Base-by-base conservation (phyloP, 2,797 vertebrate genomes). In the Anableps anableps region DNA sequence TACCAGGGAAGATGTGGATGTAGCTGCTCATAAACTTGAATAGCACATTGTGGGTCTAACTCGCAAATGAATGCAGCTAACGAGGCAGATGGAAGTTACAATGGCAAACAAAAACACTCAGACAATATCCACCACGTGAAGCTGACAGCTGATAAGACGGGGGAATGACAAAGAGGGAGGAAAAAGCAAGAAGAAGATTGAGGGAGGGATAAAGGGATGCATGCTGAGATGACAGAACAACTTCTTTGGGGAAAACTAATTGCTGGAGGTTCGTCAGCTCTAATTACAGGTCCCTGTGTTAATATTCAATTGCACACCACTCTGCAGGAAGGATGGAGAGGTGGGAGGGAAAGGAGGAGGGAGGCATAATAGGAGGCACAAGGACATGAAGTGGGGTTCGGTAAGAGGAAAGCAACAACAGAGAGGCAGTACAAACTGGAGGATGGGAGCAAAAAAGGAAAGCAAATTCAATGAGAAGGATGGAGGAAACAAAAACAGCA, bases 231-330 rank as follows among this genome's bases (percentile, higher is more conserved):
- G 94, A 92, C 92, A 90, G 89, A 93, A 93, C 83, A 89, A 91
- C 88, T 92, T 92, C 92, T 93, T 92, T 80, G 92, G 92, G 92
- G 88, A 85, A 87, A 92, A 91, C 88, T 93, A 95, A 95, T 95
- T 94, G 94, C 91, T 89, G 89, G 90, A 93, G 92, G 91, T 93
- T 94, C 80, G 91, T 95, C 93, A 94, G 92, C 92, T 77, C 87
- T 95, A 94, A 95, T 95, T 95, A 93, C 93, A 94, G 93, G 92
- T 93, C 92, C 92, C 90, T 86, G 86, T 92, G 93, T 94, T 95
- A 93, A 95, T 93, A 92, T 93, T 94, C 93, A 86, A 92, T 86
- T 94, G 92, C 89, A 78, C 85, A 92, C 85, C 87, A 86, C 85
- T 91, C 88, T 89, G 80, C 90, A 80, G 87, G 90, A 92, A 91